Conservation (phyloP, 2,113 vertebrate genomes). For the Scartelaos histophorus region DNA sequence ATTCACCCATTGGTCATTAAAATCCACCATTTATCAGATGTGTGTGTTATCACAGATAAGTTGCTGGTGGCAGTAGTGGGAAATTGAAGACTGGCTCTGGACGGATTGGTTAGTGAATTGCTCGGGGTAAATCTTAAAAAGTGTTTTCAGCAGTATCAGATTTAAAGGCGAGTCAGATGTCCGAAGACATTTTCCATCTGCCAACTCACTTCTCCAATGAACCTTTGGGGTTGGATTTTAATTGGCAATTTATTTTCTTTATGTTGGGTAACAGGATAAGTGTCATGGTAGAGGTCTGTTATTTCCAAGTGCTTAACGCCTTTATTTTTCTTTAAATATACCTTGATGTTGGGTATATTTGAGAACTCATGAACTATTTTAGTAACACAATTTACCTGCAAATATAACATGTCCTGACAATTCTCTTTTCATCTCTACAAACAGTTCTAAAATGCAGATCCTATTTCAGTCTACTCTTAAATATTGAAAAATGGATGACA, state of each 20-base stretch:
- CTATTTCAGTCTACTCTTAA: too few species aligned
- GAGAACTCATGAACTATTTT: neutral
- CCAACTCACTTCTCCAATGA: constrained; percentile 3
- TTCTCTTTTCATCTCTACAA: neutral
- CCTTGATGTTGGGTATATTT: neutral
- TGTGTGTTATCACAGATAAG: constrained; percentile 58
- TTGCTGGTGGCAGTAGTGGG: constrained; percentile 54
- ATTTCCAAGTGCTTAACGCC: neutral
- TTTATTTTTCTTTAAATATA: neutral
- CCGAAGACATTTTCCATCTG: constrained; percentile 3
- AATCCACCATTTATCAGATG: constrained; percentile 68
- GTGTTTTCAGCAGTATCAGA: constrained; percentile 15
- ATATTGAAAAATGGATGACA: too few species aligned
- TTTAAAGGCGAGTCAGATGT: constrained; percentile 15
- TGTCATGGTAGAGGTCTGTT: neutral
- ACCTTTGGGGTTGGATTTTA: neutral
- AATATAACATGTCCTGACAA: too few species aligned
- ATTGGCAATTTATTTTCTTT: constrained; percentile 8
- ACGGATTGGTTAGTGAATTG: constrained; percentile 43
- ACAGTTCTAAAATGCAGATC: too few species aligned
- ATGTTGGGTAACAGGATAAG: neutral
- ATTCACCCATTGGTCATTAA: constrained; percentile 51
- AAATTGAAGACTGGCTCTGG: constrained; percentile 49
- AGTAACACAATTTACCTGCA: neutral
- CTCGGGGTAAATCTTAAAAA: constrained; percentile 49